Evolutionary conservation across 2,797 vertebrate genomes (phyloP), one percentile per base, ranked within the genome.

Genomic region (Oophaga sylvatica): DNA sequence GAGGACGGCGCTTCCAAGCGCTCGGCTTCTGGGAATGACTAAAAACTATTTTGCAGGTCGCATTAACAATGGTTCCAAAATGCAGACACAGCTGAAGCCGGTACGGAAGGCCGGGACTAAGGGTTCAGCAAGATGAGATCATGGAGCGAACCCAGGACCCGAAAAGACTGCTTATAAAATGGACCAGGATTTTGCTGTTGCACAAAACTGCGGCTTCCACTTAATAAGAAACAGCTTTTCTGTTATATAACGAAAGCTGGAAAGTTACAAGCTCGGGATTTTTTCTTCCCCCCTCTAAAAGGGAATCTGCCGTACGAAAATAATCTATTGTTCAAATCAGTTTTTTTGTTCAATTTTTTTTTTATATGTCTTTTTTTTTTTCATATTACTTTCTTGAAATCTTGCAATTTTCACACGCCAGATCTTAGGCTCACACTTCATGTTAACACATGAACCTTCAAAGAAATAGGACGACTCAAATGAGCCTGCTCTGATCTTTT

Each of bases 11-110:
- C 53, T 68, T 82, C 80, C 79, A 56, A 76, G 70, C n/a, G 53
- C 8, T 77, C 17, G 80, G 31, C 80, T 70, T 83, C 48, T 83
- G 86, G 80, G 86, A 83, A 80, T 65, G 48, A 83, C 41, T 83
- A 29, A 83, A 77, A 65, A 75, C 86, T 82, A 82, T 68, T 63
- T 76, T 29, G 67, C 59, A 31, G 75, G 56, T n/a, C 59, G 20
- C 19, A 26, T 26, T 57, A 5, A 22, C 15, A 31, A 73, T 73
- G 8, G 80, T 77, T 65, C 75, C 41, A 87, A 62, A 87, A 76
- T 31, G 62, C 70, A 82, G 86, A 68, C 22, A 15, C 26, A 35
- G 41, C 65, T 56, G 45, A 82, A 67, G 63, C 63, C 41, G 1
- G 35, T 68, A 53, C 80, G 70, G 62, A 70, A 77, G 26, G 60